phyloP scores from a whole-genome alignment of 1,140 invertebrate species.

The Drosophila punjabiensis region DNA sequence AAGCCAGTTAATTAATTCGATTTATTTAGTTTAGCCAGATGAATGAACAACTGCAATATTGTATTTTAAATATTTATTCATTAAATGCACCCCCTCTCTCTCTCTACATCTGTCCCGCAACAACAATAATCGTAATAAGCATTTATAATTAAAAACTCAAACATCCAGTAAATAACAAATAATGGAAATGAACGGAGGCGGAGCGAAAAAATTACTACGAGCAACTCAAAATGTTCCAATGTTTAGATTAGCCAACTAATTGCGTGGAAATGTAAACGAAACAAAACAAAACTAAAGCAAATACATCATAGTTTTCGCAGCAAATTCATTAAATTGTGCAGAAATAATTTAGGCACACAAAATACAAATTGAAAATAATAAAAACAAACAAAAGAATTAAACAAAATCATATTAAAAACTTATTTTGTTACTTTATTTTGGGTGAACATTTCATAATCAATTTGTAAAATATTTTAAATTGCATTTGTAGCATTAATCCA shows the following conservation, averaged over 20 bases:
- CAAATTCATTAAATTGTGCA: conserved; percentile 73
- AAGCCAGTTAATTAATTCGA: conserved; percentile 56
- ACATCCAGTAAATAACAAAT: conserved; percentile 50
- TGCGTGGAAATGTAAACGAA: conserved; percentile 64
- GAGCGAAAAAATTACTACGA: conserved; percentile 62
- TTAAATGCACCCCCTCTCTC: conserved; percentile 52
- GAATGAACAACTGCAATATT: conserved; percentile 74
- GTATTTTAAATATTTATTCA: conserved; percentile 84
- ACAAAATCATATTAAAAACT: conserved; percentile 38
- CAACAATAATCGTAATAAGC: conserved; percentile 72
- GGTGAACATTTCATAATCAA: conserved; percentile 19
- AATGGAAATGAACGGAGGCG: conserved; percentile 27
- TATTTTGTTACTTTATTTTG: neutral
- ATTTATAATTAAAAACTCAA: conserved; percentile 68
- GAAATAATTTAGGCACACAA: conserved; percentile 67
- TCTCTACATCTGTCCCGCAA: conserved; percentile 33
- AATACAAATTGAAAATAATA: conserved; percentile 28
- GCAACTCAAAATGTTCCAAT: conserved; percentile 82
- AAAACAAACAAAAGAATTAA: conserved; percentile 29
- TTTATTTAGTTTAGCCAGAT: conserved; percentile 59
- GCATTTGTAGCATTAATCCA: neutral
- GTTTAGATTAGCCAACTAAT: conserved; percentile 78
- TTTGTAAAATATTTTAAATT: neutral
- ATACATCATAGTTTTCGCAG: conserved; percentile 59
- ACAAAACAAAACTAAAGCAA: conserved; percentile 49